Percentiles rank a stretch among this genome's conserved stretches.
Evolutionary conservation across 2,888 invertebrate genomes (phyloP).

Genomic region (Orchesella flavescens): DNA sequence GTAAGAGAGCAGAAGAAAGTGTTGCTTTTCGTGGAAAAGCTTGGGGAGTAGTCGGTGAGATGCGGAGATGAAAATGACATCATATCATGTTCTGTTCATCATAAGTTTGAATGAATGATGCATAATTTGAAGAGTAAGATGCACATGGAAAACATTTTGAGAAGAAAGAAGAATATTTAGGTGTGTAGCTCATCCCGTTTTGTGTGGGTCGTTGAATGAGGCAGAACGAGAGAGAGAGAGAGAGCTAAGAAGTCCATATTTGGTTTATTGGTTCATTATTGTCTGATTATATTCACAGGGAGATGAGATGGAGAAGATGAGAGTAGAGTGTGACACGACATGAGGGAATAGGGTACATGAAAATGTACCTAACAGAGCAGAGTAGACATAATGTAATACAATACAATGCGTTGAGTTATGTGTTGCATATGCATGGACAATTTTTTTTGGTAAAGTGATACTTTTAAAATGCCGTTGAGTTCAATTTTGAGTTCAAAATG

Average conservation of each 20-base stretch:
- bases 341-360: neutral
- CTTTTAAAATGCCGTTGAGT: constrained; percentile 43
- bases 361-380: neutral
- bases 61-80: neutral
- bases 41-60: neutral
- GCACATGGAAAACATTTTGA: neutral
- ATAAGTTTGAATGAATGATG: neutral
- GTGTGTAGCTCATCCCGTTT: constrained; percentile 7
- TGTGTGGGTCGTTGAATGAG: constrained; percentile 56
- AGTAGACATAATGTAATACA: neutral
- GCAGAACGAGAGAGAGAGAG: constrained; percentile 38
- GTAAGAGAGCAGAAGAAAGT: neutral
- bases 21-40: neutral
- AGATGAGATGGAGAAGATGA: constrained; percentile 22
- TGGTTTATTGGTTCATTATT: constrained; percentile 61
- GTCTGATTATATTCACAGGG: neutral
- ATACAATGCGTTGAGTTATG: too few relatives aligned
- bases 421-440: neutral
- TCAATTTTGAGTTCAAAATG: constrained; percentile 20
- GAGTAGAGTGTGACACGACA: neutral
- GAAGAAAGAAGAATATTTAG: neutral
- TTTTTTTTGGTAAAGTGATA: constrained; percentile 43
- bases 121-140: neutral
- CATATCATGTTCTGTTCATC: neutral
- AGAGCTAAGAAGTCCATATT: constrained; percentile 58